Conservation (phyloP, 2,888 invertebrate species). For the Drosophila setosimentum region DNA sequence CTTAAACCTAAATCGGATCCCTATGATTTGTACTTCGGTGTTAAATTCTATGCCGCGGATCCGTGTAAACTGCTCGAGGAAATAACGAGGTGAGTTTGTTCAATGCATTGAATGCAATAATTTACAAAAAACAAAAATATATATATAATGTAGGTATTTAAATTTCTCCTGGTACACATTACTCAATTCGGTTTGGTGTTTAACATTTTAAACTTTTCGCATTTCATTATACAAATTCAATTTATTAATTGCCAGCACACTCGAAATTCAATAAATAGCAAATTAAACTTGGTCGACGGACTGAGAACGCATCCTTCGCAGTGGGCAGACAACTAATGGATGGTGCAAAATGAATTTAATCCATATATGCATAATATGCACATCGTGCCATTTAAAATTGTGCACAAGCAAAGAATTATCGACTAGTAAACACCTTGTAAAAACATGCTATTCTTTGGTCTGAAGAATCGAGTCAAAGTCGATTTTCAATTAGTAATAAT, state of each 20-base stretch:
- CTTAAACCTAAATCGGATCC: slow-evolving; percentile 90
- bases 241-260: slow-evolving; percentile 67
- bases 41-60: slow-evolving; percentile 98
- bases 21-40: slow-evolving; percentile 97
- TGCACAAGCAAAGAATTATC: slow-evolving; percentile 8
- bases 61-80: slow-evolving; percentile 98
- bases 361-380: slow-evolving; percentile 57
- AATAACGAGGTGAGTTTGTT: slow-evolving; percentile 92
- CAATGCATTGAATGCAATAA: not conserved
- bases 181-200: not conserved
- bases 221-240: slow-evolving; percentile 67
- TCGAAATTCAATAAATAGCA: slow-evolving; percentile 66
- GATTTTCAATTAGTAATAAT: not conserved
- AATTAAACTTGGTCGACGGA: slow-evolving; percentile 55
- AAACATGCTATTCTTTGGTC: not conserved
- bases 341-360: slow-evolving; percentile 70
- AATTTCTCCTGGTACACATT: slow-evolving; percentile 3
- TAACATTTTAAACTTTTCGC: slow-evolving; percentile 36
- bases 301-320: slow-evolving; percentile 9
- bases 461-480: not conserved
- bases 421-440: slow-evolving; percentile 5
- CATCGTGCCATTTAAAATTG: slow-evolving; percentile 62
- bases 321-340: slow-evolving; percentile 66
- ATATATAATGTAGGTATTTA: not conserved
- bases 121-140: slow-evolving; percentile 6